phyloP scores from a whole-genome alignment of 2,113 vertebrate genomes.

The Silurus meridionalis region DNA sequence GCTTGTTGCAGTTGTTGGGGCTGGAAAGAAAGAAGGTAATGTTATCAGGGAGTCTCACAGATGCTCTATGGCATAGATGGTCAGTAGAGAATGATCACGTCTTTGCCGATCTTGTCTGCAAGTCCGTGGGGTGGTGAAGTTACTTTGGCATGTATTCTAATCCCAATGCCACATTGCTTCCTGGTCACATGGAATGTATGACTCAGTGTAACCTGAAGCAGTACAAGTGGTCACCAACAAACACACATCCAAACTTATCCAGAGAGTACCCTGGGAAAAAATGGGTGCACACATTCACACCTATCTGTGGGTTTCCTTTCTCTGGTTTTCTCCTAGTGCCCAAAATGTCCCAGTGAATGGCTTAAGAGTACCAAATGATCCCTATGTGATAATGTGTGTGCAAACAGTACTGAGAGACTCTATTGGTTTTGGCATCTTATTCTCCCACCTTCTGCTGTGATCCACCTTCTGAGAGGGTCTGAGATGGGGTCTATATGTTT shows the following conservation, averaged over 20 bases:
- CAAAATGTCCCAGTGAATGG: no score
- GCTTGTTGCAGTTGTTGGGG: no score
- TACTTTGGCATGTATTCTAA: neutral
- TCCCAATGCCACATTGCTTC: neutral
- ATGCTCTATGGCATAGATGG: neutral
- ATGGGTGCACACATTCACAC: no score
- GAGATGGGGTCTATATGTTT: neutral
- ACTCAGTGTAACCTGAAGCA: neutral
- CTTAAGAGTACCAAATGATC: no score
- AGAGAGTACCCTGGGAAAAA: no score
- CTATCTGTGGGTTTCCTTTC: no score
- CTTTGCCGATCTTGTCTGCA: neutral
- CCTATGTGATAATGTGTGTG: no score
- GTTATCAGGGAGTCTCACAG: neutral
- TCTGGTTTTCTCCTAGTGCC: no score
- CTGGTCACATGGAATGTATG: neutral
- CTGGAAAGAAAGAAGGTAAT: neutral
- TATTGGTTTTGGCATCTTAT: no score
- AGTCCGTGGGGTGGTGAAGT: neutral
- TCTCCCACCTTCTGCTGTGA: no score
- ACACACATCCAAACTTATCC: neutral
- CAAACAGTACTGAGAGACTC: no score
- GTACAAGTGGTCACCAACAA: neutral
- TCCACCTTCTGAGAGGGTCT: no score
- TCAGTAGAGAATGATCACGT: neutral